Evolutionary conservation across 2,888 invertebrate genomes (phyloP).

Genomic region (Hydroisotoma schaefferi): DNA sequence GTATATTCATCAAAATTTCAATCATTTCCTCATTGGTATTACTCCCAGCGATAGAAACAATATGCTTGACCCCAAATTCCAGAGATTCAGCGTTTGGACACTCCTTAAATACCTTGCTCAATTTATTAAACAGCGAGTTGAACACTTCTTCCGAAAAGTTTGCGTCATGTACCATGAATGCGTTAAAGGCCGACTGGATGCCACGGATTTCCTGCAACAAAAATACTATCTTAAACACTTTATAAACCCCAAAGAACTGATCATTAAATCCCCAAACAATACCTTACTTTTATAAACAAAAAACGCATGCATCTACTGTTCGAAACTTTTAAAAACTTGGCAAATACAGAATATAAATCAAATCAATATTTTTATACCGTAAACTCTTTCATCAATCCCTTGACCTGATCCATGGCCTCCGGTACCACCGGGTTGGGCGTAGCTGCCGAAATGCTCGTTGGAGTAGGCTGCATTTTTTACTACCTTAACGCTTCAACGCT

Average conservation of each 20-base stretch:
- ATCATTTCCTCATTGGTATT: slow-evolving; percentile 72
- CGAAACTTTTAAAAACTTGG: not conserved
- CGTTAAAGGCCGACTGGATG: slow-evolving; percentile 85
- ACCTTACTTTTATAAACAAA: not conserved
- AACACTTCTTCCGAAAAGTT: slow-evolving; percentile 35
- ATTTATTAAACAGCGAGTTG: slow-evolving; percentile 25
- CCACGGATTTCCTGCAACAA: slow-evolving; percentile 67
- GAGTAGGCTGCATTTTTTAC: slow-evolving; percentile 33
- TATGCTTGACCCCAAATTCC: slow-evolving; percentile 71
- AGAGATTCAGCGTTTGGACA: slow-evolving; percentile 65
- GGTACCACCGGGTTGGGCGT: slow-evolving; percentile 37
- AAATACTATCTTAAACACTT: slow-evolving; percentile 4
- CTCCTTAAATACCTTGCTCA: slow-evolving; percentile 65
- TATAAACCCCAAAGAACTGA: not conserved
- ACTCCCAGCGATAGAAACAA: slow-evolving; percentile 67
- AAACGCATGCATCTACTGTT: not conserved
- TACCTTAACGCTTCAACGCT: too few relatives aligned
- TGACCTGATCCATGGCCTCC: slow-evolving; percentile 41
- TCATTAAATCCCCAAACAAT: slow-evolving; percentile 3
- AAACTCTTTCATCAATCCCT: slow-evolving; percentile 43
- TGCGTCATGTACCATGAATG: slow-evolving; percentile 68
- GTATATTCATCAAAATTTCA: slow-evolving; percentile 68
- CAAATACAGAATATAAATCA: not conserved
- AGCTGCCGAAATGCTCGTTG: slow-evolving; percentile 25
- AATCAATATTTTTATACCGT: slow-evolving; percentile 27